These are phyloP conservation scores for Acanthopagrus latus DNA, from an alignment of 2,797 vertebrate species.

Conservation along the genomic window DNA sequence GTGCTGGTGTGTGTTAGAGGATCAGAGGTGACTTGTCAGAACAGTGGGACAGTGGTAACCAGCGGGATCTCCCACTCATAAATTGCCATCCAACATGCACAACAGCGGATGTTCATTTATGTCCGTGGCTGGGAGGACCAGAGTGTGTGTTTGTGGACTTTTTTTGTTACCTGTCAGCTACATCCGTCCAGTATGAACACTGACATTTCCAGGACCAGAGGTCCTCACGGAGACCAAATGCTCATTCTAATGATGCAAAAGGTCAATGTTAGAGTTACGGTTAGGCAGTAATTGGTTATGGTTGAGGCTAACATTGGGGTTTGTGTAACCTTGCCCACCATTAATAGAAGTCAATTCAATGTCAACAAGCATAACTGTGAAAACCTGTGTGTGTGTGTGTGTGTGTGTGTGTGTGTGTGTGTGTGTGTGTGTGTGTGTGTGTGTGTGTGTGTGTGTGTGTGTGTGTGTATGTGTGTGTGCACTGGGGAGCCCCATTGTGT, in stretches of 20 bases:
- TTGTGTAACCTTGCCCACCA: no score
- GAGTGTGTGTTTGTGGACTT: slow-evolving; percentile 18
- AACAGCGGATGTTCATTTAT: slow-evolving; percentile 72
- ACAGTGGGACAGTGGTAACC: slow-evolving; percentile 18
- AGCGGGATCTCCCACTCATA: slow-evolving; percentile 32
- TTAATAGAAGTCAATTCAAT: no score
- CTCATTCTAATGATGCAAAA: no score
- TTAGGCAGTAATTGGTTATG: no score
- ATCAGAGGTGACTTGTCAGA: slow-evolving; percentile 36
- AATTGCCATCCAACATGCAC: slow-evolving; percentile 31
- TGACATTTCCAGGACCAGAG: no score
- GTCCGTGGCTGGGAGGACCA: slow-evolving; percentile 32
- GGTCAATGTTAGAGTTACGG: no score
- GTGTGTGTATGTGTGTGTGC: slow-evolving; percentile 13
- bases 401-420: slow-evolving; percentile 13
- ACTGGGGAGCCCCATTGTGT: slow-evolving; percentile 15
- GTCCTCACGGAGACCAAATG: no score
- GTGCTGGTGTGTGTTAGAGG: slow-evolving; percentile 8
- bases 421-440: slow-evolving; percentile 23
- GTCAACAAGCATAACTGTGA: not conserved
- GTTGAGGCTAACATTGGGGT: no score
- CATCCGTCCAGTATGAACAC: no score
- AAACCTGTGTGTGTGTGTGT: not conserved
- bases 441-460: slow-evolving; percentile 15
- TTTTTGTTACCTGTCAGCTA: no score